Evolutionary conservation across 2,113 vertebrate genomes (phyloP).

Genomic region (Sander lucioperca): DNA sequence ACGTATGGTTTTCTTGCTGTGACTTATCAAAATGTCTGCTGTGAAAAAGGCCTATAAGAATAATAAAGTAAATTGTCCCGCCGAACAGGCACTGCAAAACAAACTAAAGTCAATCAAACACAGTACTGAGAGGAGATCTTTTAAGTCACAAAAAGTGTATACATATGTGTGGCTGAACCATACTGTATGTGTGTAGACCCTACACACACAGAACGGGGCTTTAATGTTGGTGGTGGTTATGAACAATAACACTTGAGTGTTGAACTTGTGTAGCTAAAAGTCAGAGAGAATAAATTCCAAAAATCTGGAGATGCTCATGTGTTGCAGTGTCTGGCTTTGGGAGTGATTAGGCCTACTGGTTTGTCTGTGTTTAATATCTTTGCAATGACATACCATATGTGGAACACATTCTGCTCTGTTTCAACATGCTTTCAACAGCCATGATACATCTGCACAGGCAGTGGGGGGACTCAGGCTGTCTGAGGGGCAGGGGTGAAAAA

Average conservation of each 20-base stretch:
- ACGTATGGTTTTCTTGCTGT: no score
- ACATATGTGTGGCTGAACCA: slow-evolving; percentile 8
- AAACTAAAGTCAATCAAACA: slow-evolving; percentile 19
- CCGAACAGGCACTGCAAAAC: background rate
- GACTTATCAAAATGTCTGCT: background rate
- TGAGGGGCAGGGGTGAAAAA: no score
- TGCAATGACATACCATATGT: background rate
- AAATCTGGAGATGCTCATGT: no score
- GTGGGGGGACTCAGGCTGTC: no score
- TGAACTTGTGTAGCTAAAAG: background rate
- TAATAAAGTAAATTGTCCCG: slow-evolving; percentile 2
- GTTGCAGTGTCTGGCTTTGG: background rate
- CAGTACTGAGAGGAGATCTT: background rate
- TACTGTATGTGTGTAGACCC: background rate
- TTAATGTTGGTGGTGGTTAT: no score
- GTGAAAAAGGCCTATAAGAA: background rate
- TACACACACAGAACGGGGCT: no score
- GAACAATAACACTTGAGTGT: background rate
- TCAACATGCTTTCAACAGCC: background rate
- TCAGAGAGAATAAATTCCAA: no score
- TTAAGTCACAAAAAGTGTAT: slow-evolving; percentile 1
- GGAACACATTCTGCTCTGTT: background rate
- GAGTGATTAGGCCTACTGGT: no score
- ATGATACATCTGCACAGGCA: background rate
- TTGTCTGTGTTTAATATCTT: background rate